Evolutionary conservation across 2,797 vertebrate genomes (phyloP).

Genomic region (Diceros bicornis): DNA sequence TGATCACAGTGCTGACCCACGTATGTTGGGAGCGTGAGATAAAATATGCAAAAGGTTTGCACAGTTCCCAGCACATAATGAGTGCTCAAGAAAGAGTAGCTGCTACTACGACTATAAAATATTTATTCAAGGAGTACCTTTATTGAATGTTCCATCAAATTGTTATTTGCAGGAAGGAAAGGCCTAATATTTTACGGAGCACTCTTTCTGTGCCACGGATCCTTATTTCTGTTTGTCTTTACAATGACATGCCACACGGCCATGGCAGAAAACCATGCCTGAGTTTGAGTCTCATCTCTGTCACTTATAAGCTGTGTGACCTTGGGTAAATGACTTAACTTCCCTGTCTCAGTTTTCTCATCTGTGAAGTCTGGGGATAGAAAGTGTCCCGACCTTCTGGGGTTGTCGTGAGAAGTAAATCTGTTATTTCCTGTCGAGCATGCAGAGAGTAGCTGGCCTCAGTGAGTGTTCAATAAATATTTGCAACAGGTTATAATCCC

Average conservation of each 20-base stretch:
- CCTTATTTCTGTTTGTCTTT: neutral
- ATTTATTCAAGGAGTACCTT: neutral
- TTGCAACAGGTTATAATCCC: neutral
- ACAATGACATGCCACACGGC: neutral
- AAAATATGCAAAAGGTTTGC: neutral
- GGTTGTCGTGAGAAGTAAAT: neutral
- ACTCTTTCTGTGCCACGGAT: neutral
- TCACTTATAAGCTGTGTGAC: neutral
- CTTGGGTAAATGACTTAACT: neutral
- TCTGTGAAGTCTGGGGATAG: neutral
- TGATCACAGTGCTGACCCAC: neutral
- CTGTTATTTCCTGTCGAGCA: neutral
- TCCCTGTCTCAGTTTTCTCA: slow-evolving; percentile 6
- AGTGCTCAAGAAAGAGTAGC: neutral
- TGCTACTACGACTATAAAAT: neutral
- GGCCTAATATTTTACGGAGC: neutral
- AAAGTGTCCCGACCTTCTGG: neutral
- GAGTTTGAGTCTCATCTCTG: neutral
- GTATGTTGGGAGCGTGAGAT: neutral
- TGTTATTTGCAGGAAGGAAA: slow-evolving; percentile 8
- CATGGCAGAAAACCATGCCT: slow-evolving; percentile 22
- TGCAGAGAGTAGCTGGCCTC: neutral
- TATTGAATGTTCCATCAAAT: neutral
- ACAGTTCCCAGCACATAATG: neutral
- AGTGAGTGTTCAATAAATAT: neutral